A percentile compares a stretch with the other conserved stretches of the same genome.
Evolutionary conservation across 2,888 invertebrate species (phyloP).

Genomic region (Zaprionus bogoriensis): DNA sequence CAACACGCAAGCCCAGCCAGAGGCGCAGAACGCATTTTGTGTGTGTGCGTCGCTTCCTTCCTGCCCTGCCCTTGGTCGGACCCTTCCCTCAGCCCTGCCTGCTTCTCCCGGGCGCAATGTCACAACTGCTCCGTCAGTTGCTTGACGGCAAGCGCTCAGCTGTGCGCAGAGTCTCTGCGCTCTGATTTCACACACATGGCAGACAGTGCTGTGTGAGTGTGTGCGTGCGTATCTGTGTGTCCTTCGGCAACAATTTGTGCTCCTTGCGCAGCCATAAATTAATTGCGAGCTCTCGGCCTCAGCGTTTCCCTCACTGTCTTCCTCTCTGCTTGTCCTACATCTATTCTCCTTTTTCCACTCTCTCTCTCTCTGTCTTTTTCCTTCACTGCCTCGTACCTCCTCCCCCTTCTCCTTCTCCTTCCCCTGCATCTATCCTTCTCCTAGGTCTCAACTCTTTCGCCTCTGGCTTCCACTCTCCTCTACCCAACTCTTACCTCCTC

Average conservation of each 20-base stretch:
- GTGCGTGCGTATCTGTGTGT: slow-evolving; percentile 58
- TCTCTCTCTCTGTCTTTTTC: background rate
- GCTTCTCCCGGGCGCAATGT: no score
- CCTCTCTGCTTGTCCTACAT: background rate
- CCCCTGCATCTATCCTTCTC: no score
- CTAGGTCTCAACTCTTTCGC: no score
- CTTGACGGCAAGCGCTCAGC: slow-evolving; percentile 34
- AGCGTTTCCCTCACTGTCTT: background rate
- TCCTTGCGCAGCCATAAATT: slow-evolving; percentile 81
- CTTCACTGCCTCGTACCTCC: background rate
- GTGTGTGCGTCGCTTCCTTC: slow-evolving; percentile 57
- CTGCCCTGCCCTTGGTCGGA: slow-evolving; percentile 21
- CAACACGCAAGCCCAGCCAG: slow-evolving; percentile 62
- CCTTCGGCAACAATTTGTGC: slow-evolving; percentile 82
- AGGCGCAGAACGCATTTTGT: slow-evolving; percentile 71
- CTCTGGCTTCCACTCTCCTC: background rate
- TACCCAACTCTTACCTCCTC: no score
- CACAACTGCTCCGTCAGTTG: slow-evolving; percentile 28
- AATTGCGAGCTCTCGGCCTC: slow-evolving; percentile 61
- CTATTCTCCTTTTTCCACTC: background rate
- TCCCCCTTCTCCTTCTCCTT: no score
- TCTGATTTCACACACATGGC: slow-evolving; percentile 30
- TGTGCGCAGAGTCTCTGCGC: background rate
- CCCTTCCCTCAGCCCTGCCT: no score
- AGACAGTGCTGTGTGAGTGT: slow-evolving; percentile 16